Base-by-base conservation (phyloP, 2,888 invertebrate genomes). In the Trilocha varians region DNA sequence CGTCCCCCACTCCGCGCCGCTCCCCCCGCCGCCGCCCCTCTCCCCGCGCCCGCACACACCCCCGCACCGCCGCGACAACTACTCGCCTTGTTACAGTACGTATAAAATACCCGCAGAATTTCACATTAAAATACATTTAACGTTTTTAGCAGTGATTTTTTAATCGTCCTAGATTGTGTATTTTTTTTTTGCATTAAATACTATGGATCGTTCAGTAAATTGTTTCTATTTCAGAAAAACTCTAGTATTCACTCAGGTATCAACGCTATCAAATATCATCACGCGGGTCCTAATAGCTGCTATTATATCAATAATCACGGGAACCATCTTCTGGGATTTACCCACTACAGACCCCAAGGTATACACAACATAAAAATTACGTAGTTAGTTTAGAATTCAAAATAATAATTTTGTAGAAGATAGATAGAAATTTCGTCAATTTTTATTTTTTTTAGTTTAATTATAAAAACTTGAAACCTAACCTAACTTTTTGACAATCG, bases 261-360 rank as follows among this genome's bases (percentile, higher is more conserved):
- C 91, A 62, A 94, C 95, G 3, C 77, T 96, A 47, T 89, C 95
- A 0, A 91, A 90, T 52, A 92, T 96, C 84, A 88, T 95, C 32
- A 90, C 91, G 34, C 89, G 94, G 49, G 88, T 96, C 9, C 87
- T 96, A 14, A 87, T 94, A 13, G 91, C 96, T 0, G 94, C 93
- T 1, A 88, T 93, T 48, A 88, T 97, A 63, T 96, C 97, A 3
- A 87, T 97, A 40, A 85, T 94, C 51, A 89, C 94, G 25, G 97
- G 97, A 34, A 92, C 94, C 52, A 91, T 96, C 55, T 97, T 94
- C 74, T 96, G 96, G 95, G 95, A 96, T 65, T 88, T 96, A 3
- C 92, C 94, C 1, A 86, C 91, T 32, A 90, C 91, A 3, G 94
- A 94, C 70, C 86, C 91, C 2, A 78, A 79, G 77, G 84, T 85